These are phyloP conservation scores for Herpailurus yagouaroundi DNA, from an alignment of 2,113 vertebrate species.

Conservation along the genomic window DNA sequence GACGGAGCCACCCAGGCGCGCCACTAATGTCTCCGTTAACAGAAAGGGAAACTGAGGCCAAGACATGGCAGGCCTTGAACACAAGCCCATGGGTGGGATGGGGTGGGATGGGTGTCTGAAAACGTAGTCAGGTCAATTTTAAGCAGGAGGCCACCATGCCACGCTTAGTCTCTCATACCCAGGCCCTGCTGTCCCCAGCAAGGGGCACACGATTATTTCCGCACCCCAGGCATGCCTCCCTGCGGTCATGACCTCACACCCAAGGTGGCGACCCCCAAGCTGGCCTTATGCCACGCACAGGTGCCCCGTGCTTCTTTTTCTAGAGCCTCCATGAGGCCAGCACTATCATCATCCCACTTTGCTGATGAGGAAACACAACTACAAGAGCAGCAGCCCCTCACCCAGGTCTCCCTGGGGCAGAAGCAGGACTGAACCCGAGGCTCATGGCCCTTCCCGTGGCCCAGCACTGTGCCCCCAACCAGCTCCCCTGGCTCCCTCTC, in stretches of 20 bases:
- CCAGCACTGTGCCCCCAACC: neutral
- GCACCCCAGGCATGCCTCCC: neutral
- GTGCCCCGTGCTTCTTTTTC: neutral
- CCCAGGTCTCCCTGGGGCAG: neutral
- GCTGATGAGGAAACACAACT: neutral
- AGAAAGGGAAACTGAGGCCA: neutral
- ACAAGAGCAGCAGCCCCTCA: neutral
- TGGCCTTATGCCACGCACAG: neutral
- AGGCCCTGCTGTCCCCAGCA: neutral
- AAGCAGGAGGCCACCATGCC: neutral
- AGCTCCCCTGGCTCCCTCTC: neutral
- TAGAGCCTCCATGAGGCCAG: neutral
- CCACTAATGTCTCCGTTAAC: neutral
- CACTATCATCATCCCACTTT: neutral
- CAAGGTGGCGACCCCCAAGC: neutral
- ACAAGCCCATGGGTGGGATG: neutral
- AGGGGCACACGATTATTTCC: neutral
- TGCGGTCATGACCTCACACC: no score
- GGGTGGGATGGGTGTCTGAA: no score
- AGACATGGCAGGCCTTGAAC: neutral
- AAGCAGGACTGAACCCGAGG: neutral
- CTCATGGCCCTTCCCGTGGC: no score
- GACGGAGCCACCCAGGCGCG: no score
- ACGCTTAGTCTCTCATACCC: accelerated
- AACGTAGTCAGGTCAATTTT: neutral